Evolutionary conservation across 2,888 invertebrate genomes (phyloP).

Genomic region (Limnephilus marmoratus): DNA sequence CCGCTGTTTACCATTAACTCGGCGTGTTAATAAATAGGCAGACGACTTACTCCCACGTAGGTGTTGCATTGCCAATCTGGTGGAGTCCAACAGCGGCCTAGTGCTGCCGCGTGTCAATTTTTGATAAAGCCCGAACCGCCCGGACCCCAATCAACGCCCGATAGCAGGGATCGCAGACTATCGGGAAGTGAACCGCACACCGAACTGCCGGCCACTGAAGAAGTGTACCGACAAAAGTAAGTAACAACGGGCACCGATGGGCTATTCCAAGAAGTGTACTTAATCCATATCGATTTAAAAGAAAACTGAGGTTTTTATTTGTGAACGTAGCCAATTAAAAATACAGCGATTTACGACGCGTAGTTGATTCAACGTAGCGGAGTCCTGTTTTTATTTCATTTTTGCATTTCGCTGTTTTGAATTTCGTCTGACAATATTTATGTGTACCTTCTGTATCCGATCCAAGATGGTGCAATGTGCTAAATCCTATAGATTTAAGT

Average conservation of each 20-base stretch:
- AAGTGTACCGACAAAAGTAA: not conserved
- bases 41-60: conserved; percentile 2
- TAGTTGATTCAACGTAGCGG: too few relatives aligned
- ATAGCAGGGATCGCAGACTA: not conserved
- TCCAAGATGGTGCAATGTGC: too few relatives aligned
- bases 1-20: conserved; percentile 9
- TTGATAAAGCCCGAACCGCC: conserved; percentile 23
- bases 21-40: not conserved
- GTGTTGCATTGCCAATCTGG: conserved; percentile 17
- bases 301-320: too few relatives aligned
- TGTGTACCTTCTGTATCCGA: too few relatives aligned
- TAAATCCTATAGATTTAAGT: too few relatives aligned
- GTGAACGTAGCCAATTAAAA: too few relatives aligned
- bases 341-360: too few relatives aligned
- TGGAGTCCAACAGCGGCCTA: not conserved
- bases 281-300: too few relatives aligned
- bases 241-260: not conserved
- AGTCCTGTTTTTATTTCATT: too few relatives aligned
- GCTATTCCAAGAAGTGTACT: too few relatives aligned
- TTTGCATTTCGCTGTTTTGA: too few relatives aligned
- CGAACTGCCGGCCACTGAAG: not conserved
- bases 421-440: too few relatives aligned
- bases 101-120: conserved; percentile 21
- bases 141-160: not conserved
- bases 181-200: not conserved